These are phyloP conservation scores for Andricus grossulariae DNA, from an alignment of 1,140 invertebrate species.

Conservation along the genomic window DNA sequence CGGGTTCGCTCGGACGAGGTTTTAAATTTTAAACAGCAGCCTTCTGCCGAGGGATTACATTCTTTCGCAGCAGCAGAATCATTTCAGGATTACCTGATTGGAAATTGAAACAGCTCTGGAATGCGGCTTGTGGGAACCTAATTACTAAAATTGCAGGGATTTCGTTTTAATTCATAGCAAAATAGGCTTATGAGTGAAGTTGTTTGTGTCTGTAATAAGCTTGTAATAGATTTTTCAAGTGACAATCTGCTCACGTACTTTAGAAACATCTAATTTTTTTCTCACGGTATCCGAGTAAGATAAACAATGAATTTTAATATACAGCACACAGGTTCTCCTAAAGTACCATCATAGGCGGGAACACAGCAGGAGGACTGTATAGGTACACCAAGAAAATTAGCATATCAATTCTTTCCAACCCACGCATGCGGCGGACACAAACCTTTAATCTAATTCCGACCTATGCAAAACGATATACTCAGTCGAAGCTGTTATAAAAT, in stretches of 20 bases:
- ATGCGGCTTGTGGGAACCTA: constrained; percentile 3
- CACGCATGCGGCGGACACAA: constrained; percentile 24
- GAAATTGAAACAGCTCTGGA: constrained; percentile 21
- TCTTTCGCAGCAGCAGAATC: constrained; percentile 18
- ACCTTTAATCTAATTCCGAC: constrained; percentile 30
- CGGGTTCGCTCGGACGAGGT: constrained; percentile 23
- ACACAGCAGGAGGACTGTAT: constrained; percentile 23
- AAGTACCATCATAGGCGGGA: constrained; percentile 20
- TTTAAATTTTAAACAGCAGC: constrained; percentile 32
- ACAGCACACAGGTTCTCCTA: constrained; percentile 14
- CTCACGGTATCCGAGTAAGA: constrained; percentile 27
- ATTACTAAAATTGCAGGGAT: constrained; percentile 20
- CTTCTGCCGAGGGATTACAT: constrained; percentile 25
- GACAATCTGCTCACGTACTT: background rate
- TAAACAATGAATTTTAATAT: constrained; percentile 29
- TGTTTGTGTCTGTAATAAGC: too few species aligned
- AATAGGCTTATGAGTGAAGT: background rate
- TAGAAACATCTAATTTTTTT: background rate
- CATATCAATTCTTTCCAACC: constrained; percentile 30
- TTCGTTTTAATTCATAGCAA: background rate
- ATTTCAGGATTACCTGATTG: constrained; percentile 28
- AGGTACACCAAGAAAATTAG: constrained; percentile 4
- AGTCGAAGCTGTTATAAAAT: constrained; percentile 17
- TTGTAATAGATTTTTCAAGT: background rate
- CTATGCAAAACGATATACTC: constrained; percentile 27